Conservation (phyloP, 92 coral and sea anemone species). For the Palythoa grandis region DNA sequence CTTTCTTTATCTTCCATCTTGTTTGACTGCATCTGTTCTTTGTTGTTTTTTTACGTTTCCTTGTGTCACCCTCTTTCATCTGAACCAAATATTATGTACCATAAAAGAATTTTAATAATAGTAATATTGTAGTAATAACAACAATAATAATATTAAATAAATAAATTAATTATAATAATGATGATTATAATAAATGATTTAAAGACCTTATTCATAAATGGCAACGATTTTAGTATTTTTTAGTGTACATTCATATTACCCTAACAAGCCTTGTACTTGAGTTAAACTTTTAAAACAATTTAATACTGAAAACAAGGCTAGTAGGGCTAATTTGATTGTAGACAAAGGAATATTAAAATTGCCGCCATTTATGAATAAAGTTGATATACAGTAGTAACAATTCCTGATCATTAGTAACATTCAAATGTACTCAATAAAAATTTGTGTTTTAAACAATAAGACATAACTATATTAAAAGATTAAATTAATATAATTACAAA, state of each 20-base stretch:
- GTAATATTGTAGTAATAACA: too few relatives aligned
- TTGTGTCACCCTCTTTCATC: conserved; percentile 4
- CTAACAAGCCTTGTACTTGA: too few relatives aligned
- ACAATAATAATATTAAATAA: not conserved
- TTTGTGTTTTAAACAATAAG: not conserved
- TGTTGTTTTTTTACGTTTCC: not conserved
- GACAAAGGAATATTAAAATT: too few relatives aligned
- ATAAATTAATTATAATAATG: too few relatives aligned
- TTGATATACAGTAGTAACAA: not conserved
- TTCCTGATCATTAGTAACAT: not conserved
- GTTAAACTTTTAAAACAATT: too few relatives aligned
- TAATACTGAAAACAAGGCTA: not conserved
- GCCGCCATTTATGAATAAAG: too few relatives aligned
- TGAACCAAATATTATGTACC: not conserved
- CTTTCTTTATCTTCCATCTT: conserved; percentile 35
- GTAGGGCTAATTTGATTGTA: too few relatives aligned
- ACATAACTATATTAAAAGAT: too few relatives aligned
- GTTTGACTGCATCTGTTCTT: conserved; percentile 28
- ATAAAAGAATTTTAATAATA: not conserved
- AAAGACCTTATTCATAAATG: too few relatives aligned
- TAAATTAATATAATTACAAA: too few relatives aligned
- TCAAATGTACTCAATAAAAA: not conserved
- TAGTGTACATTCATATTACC: too few relatives aligned
- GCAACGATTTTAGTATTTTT: too few relatives aligned
- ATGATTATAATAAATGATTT: not conserved